These are phyloP conservation scores for Nomada ferruginata DNA, from an alignment of 2,888 invertebrate genomes.

Conservation along the genomic window DNA sequence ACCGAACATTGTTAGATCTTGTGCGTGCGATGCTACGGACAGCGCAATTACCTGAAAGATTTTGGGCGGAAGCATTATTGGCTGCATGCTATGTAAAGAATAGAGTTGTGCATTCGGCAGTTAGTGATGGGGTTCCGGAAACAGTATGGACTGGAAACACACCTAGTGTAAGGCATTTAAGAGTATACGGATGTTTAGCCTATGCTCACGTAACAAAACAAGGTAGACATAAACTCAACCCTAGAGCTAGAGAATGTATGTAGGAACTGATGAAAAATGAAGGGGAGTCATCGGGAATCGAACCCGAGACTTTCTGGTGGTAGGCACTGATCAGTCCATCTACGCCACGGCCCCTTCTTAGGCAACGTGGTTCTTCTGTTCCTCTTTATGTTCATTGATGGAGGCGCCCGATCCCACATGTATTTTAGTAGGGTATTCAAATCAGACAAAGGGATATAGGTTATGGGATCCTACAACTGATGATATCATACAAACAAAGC, in stretches of 20 bases:
- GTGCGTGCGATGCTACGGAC: not conserved
- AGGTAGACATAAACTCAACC: not conserved
- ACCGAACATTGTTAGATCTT: too few species aligned
- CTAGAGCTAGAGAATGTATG: slow-evolving; percentile 3
- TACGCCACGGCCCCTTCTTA: too few species aligned
- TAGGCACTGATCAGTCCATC: too few species aligned
- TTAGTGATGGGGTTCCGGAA: not conserved
- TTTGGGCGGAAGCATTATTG: slow-evolving; percentile 9
- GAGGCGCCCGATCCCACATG: too few species aligned
- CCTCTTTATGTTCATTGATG: too few species aligned
- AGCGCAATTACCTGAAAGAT: not conserved
- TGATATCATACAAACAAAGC: slow-evolving; percentile 33
- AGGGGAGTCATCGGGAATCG: too few species aligned
- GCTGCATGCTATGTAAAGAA: slow-evolving; percentile 1
- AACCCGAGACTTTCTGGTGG: too few species aligned
- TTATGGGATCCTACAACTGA: slow-evolving; percentile 21
- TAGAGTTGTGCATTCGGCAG: not conserved
- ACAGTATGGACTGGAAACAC: not conserved
- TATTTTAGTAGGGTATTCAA: not conserved
- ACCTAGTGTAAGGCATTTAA: slow-evolving; percentile 10
- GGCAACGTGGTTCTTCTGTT: too few species aligned
- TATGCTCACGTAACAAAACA: not conserved
- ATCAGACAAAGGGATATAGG: slow-evolving; percentile 28
- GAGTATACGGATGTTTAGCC: slow-evolving; percentile 11
- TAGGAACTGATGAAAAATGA: too few species aligned